Evolutionary conservation across 2,797 vertebrate species (phyloP), one percentile per base, ranked within the genome.

Genomic region (Poeciliopsis infans): DNA sequence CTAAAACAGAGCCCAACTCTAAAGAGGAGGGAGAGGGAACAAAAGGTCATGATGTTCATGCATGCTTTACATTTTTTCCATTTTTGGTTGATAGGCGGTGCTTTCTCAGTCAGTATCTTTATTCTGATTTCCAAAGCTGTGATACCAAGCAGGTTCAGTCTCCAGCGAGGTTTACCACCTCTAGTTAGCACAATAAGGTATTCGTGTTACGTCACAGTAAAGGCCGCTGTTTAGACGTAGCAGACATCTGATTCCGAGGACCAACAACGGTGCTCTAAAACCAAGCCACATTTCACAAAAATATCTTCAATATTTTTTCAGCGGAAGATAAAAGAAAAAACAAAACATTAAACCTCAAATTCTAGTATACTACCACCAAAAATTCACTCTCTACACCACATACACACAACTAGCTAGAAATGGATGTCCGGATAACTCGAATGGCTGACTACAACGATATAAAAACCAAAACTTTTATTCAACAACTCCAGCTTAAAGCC

Each of bases 351-450:
- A 84, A 86, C 79, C 69, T 88, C 84, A 79, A 46, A 31, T 85
- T 84, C 68, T 86, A 76, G 77, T 88, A 82, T 84, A 79, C 31
- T 39, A 70, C 71, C 49, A 79, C 7, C 74, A 82, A 25, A 72
- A 1, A 15, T 83, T 83, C 86, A 87, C 4, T 13, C 12, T 84
- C 88, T 93, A 91, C 81, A 77, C 47, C 74, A 90, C 57, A 88
- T 47, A 86, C 79, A 92, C 41, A 72, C 46, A 78, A 59, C 86
- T 86, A 85, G 74, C 83, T 91, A 92, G 1, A 3, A 25, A 76
- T 80, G 51, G 46, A 69, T 72, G 76, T 86, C 87, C 89, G 89
- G 94, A 95, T 94, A 96, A 96, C 95, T 96, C 94, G 92, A 95
- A 95, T 87, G 74, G 20, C 74, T 3, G 33, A 46, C 82, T 78